A percentile compares a stretch with the other conserved stretches of the same genome.
These are phyloP conservation scores for Sanderia malayensis DNA, from an alignment of 30 jellyfish, hydroid and myxozoan species.

Conservation along the genomic window DNA sequence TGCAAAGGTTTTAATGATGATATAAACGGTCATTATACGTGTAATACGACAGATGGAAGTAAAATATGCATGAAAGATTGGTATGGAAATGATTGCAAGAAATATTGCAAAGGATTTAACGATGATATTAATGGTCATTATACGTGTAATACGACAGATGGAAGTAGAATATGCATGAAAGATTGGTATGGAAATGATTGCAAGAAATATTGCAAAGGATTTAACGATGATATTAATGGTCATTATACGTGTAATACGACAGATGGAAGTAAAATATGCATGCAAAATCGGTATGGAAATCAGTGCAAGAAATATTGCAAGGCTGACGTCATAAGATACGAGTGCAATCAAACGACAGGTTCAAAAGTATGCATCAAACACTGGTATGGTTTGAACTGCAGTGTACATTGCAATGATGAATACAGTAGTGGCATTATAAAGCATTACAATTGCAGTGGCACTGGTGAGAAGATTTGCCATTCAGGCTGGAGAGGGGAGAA, in stretches of 20 bases:
- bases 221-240: constrained; percentile 27
- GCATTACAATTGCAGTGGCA: constrained; percentile 7
- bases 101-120: constrained; percentile 13
- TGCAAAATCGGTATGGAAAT: constrained; percentile 28
- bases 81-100: constrained; percentile 32
- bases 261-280: neutral
- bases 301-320: constrained; percentile 31
- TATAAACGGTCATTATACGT: constrained; percentile 52
- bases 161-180: constrained; percentile 28
- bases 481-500: constrained; percentile 21
- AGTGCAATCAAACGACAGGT: constrained; percentile 30
- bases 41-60: constrained; percentile 29
- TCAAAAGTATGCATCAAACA: constrained; percentile 15
- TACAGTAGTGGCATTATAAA: neutral
- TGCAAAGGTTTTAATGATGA: constrained; percentile 24
- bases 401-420: neutral
- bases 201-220: constrained; percentile 30
- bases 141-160: constrained; percentile 38
- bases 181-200: constrained; percentile 61
- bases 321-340: constrained; percentile 31
- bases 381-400: constrained; percentile 44
- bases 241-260: constrained; percentile 1
- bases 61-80: constrained; percentile 31
- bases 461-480: constrained; percentile 24
- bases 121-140: constrained; percentile 41